These are phyloP conservation scores for Drosophila ohnishii DNA, from an alignment of 1,140 invertebrate genomes.

Conservation along the genomic window DNA sequence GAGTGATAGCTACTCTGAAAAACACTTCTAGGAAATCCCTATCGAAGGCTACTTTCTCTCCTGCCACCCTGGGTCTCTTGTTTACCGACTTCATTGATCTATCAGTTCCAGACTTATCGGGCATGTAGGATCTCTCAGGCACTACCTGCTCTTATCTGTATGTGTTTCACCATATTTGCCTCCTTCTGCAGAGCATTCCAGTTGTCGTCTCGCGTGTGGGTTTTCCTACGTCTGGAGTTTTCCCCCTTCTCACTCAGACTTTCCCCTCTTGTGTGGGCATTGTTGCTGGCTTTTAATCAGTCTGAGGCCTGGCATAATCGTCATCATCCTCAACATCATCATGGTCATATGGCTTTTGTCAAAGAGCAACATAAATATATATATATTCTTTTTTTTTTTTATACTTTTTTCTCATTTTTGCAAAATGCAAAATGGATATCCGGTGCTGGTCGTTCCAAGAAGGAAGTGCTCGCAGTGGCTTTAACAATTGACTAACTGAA, in stretches of 20 bases:
- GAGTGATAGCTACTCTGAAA: constrained; percentile 16
- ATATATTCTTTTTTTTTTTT: constrained; percentile 14
- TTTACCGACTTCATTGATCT: constrained; percentile 44
- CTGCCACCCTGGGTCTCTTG: not conserved
- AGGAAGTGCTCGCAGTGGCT: constrained; percentile 35
- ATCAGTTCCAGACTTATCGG: constrained; percentile 29
- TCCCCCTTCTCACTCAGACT: constrained; percentile 13
- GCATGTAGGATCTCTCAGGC: constrained; percentile 27
- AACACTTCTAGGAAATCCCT: constrained; percentile 36
- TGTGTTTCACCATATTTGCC: constrained; percentile 1
- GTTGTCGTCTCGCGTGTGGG: constrained; percentile 21
- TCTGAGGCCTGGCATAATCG: constrained; percentile 61
- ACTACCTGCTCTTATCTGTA: constrained; percentile 54
- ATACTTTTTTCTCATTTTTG: constrained; percentile 16
- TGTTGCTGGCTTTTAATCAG: constrained; percentile 67
- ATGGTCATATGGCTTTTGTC: constrained; percentile 39
- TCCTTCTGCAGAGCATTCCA: constrained; percentile 13
- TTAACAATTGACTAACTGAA: constrained; percentile 41
- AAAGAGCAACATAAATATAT: constrained; percentile 62
- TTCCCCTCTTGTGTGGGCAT: constrained; percentile 41
- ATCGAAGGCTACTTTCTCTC: constrained; percentile 27
- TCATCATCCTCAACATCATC: constrained; percentile 50
- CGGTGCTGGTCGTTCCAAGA: constrained; percentile 54
- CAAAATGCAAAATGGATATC: constrained; percentile 76
- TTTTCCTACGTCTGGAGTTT: constrained; percentile 42